These are phyloP conservation scores for Neelides sp. DNA, from an alignment of 1,140 invertebrate genomes.

Conservation along the genomic window DNA sequence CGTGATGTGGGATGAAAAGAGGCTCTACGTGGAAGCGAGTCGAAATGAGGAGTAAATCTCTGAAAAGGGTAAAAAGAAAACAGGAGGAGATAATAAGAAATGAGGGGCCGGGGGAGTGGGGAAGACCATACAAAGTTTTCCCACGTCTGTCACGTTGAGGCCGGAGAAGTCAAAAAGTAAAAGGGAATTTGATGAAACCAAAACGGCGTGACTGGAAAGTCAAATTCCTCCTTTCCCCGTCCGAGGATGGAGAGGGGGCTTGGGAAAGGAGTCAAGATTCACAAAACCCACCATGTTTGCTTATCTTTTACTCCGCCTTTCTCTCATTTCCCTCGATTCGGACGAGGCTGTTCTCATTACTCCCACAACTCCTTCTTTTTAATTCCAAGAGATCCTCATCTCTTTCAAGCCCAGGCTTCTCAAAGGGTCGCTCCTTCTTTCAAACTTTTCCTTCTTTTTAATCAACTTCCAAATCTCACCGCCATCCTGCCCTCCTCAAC, in stretches of 20 bases:
- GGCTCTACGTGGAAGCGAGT: neutral
- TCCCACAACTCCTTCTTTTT: constrained; percentile 17
- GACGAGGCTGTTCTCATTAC: neutral
- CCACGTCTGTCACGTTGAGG: constrained; percentile 27
- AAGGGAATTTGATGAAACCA: constrained; percentile 30
- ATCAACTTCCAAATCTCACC: no score
- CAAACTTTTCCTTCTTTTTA: no score
- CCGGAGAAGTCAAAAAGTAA: constrained; percentile 20
- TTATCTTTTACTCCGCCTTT: no score
- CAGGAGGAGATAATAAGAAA: neutral
- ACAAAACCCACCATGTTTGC: no score
- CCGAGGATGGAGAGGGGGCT: neutral
- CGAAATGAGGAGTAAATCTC: neutral
- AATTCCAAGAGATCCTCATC: no score
- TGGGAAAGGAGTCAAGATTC: neutral
- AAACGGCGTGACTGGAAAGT: constrained; percentile 25
- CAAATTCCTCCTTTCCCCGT: constrained; percentile 1
- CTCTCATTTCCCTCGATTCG: no score
- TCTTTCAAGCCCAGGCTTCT: no score
- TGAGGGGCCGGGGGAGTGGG: no score
- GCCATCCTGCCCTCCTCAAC: no score
- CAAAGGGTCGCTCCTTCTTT: no score
- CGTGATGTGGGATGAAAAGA: no score
- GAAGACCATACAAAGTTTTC: no score
- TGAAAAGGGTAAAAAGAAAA: neutral